Base-by-base conservation (phyloP, 2,888 invertebrate species). In the Mechanitis mazaeus region DNA sequence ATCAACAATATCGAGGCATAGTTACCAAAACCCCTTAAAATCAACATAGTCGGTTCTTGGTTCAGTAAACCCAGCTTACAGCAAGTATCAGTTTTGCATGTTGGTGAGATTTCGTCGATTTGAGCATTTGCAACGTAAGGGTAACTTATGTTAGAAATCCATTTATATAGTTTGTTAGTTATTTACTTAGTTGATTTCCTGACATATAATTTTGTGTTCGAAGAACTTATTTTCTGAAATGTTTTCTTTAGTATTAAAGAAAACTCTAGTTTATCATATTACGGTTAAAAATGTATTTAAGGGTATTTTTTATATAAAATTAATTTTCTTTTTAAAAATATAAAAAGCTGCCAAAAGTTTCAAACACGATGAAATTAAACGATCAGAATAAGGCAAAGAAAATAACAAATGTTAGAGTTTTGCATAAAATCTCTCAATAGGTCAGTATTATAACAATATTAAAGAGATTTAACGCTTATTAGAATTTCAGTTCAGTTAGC, bases 21-120 rank as follows among this genome's bases (percentile, higher is more conserved):
- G 63, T 57, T 61, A 59, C 54, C 59, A 63, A 60, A 65, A 58
- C 35, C 54, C 58, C 63, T 65, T 61, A 60, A 61, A 67, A 65
- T 61, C 65, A 67, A 67, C 67, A 58, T 61, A 63, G 54, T 55
- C 57, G 45, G 45, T 55, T 57, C 63, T 57, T 66, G 57, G 58
- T 65, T 60, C 62, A 66, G 46, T 38, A 38, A 38, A 38, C 7
- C 38, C 38, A 38, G 38, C 38, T 38, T 38, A 6, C 38, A 7
- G 38, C 38, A 38, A 38, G 38, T 38, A 38, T 38, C 38, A 38
- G 38, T 38, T 38, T 38, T 38, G 2, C 38, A 38, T 38, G 38
- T 4, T 38, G 38, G 38, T 38, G 7, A 4, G 38, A 38, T 38
- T 38, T 38, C 7, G 7, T 38, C 38, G 38, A 38, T 38, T 38